phyloP scores from a whole-genome alignment of 64 coral and sea anemone genomes.

The Acropora yongei region DNA sequence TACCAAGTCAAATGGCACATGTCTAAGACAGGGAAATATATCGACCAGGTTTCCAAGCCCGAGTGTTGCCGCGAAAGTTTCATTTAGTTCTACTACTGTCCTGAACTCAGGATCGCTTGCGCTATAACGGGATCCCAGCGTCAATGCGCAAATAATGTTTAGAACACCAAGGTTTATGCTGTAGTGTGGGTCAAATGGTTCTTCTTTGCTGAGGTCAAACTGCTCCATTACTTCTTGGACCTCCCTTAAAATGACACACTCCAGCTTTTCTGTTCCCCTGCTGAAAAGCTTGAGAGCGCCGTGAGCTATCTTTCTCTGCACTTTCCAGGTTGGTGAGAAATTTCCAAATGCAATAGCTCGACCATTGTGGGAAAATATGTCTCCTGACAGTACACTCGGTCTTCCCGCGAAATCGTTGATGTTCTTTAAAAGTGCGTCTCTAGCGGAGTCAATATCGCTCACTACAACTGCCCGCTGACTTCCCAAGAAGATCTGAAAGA shows the following conservation, averaged over 20 bases:
- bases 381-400: constrained; percentile 50
- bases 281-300: constrained; percentile 33
- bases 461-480: constrained; percentile 68
- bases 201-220: constrained; percentile 20
- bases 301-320: constrained; percentile 67
- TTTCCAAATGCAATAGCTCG: constrained; percentile 57
- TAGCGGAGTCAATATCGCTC: constrained; percentile 50
- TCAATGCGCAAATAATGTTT: constrained; percentile 33
- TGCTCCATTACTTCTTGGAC: constrained; percentile 29
- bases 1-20: constrained; percentile 36
- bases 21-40: constrained; percentile 24
- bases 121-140: constrained; percentile 47
- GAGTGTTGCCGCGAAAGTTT: constrained; percentile 9
- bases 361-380: constrained; percentile 55
- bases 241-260: constrained; percentile 10
- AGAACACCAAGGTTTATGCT: constrained; percentile 28
- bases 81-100: constrained; percentile 3
- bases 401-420: constrained; percentile 67
- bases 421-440: constrained; percentile 58
- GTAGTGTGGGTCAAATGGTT: background rate
- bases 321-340: constrained; percentile 56
- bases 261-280: constrained; percentile 20
- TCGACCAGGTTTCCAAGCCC: constrained; percentile 34
- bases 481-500: constrained; percentile 77
- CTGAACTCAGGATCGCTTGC: constrained; percentile 32